Evolutionary conservation across 2,113 vertebrate genomes (phyloP).

Genomic region (Gallinago jamesoni): DNA sequence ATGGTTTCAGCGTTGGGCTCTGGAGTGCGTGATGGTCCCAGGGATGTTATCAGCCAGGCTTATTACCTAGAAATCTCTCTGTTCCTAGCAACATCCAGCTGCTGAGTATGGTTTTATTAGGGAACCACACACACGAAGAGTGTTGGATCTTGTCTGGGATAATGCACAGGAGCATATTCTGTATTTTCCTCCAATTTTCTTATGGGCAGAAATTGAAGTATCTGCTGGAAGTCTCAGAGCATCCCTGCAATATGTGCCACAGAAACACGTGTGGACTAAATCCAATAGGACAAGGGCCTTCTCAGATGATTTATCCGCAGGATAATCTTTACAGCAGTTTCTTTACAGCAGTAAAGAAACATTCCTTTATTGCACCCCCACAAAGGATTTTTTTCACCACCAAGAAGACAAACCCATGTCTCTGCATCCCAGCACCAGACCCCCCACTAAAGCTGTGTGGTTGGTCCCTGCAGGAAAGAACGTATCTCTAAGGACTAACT

Average conservation of each 20-base stretch:
- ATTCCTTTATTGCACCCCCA: background rate
- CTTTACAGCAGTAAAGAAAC: background rate
- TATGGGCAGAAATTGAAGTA: background rate
- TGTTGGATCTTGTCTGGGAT: background rate
- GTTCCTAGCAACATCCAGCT: background rate
- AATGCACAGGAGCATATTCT: background rate
- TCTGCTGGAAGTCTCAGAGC: background rate
- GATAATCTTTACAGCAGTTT: background rate
- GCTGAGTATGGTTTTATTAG: background rate
- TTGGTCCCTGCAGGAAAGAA: background rate
- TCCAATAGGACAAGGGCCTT: background rate
- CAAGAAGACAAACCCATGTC: background rate
- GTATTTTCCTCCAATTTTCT: background rate
- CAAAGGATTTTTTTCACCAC: background rate
- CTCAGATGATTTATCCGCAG: background rate
- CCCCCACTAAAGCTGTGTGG: background rate
- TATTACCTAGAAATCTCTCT: background rate
- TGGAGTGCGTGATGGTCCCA: background rate
- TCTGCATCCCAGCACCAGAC: background rate
- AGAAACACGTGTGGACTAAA: background rate
- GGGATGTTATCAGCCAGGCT: background rate
- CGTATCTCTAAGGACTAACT: background rate
- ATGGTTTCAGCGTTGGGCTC: background rate
- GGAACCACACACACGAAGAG: rapidly evolving
- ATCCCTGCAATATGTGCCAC: background rate